These are phyloP conservation scores for Rhadinocentrus ornatus DNA, from an alignment of 2,797 vertebrate genomes.

Conservation along the genomic window DNA sequence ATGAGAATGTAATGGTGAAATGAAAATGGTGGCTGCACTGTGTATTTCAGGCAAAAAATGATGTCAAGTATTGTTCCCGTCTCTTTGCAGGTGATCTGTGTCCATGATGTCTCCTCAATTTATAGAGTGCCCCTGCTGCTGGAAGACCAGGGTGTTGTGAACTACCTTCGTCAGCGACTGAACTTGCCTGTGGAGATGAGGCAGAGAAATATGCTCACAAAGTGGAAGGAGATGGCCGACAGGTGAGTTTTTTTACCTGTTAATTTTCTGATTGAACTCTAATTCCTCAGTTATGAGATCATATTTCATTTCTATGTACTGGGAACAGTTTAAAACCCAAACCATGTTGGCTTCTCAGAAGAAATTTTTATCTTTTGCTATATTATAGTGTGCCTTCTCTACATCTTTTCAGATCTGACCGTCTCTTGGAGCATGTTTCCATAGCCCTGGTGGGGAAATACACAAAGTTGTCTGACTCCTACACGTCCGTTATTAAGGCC, in stretches of 20 bases:
- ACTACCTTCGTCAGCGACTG: conserved; percentile 89
- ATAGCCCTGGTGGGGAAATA: conserved; percentile 98
- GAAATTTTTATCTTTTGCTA: background rate
- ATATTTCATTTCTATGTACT: too few species aligned
- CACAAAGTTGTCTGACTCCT: conserved; percentile 95
- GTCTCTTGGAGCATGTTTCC: conserved; percentile 90
- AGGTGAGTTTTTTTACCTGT: conserved; percentile 78
- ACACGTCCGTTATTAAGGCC: conserved; percentile 96
- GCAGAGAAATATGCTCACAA: conserved; percentile 90
- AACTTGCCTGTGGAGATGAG: conserved; percentile 88
- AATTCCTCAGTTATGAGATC: background rate
- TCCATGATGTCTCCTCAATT: conserved; percentile 93
- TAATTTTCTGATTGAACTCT: background rate
- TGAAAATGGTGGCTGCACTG: background rate
- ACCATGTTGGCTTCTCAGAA: conserved; percentile 1
- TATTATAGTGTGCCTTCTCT: background rate
- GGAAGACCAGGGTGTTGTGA: conserved; percentile 93
- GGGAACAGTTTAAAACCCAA: background rate
- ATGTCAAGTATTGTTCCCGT: background rate
- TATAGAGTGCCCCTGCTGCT: conserved; percentile 93
- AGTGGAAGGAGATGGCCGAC: conserved; percentile 98
- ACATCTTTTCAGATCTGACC: conserved; percentile 85
- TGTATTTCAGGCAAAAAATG: background rate
- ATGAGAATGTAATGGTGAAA: too few species aligned
- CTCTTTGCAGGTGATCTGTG: conserved; percentile 90